phyloP scores from a whole-genome alignment of 2,113 vertebrate genomes.

The Sitta europaea region DNA sequence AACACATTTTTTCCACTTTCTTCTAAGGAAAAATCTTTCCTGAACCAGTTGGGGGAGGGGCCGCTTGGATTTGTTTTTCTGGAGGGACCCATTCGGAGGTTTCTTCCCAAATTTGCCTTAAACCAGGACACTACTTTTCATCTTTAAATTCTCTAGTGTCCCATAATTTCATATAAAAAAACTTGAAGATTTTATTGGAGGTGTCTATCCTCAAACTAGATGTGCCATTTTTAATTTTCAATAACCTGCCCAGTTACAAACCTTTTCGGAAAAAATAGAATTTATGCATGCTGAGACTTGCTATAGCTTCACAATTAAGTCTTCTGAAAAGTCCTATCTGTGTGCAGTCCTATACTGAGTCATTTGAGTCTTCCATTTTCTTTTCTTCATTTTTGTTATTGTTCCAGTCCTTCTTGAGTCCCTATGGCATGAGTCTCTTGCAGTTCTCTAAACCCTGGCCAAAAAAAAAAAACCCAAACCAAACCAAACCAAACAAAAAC shows the following conservation, averaged over 20 bases:
- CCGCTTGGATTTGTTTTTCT: too few relatives aligned
- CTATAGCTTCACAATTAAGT: not conserved
- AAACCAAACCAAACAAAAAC: not conserved
- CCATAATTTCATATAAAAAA: not conserved
- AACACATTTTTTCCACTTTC: too few relatives aligned
- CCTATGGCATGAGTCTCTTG: not conserved
- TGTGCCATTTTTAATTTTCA: not conserved
- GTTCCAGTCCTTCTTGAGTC: not conserved
- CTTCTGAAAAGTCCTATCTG: not conserved
- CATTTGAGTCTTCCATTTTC: not conserved
- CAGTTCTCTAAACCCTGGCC: not conserved
- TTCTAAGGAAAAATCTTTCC: too few relatives aligned
- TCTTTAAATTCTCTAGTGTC: not conserved
- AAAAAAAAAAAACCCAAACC: not conserved
- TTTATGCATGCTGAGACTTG: not conserved
- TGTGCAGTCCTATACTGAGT: not conserved
- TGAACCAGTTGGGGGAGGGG: too few relatives aligned
- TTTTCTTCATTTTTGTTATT: not conserved
- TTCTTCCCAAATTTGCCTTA: too few relatives aligned
- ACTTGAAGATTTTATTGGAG: not conserved
- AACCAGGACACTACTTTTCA: not conserved
- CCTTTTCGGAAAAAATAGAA: not conserved
- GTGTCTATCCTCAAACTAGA: not conserved
- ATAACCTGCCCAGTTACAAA: not conserved
- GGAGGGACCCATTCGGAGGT: too few relatives aligned